These are phyloP conservation scores for Hypomecis punctinalis DNA, from an alignment of 2,888 invertebrate genomes.

Conservation along the genomic window DNA sequence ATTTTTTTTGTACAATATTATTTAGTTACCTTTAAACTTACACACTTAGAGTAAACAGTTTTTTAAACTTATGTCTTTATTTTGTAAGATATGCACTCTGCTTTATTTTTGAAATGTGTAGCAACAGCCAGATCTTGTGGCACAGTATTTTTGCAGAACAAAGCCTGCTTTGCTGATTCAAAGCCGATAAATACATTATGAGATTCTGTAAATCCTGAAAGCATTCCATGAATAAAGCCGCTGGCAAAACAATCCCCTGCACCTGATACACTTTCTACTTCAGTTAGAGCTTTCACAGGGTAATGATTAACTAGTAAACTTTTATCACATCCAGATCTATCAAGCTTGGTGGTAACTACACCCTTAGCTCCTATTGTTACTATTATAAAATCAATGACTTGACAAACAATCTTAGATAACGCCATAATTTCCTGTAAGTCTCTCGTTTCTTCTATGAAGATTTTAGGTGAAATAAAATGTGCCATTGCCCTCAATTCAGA, in stretches of 20 bases:
- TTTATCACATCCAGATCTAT: slow-evolving; percentile 20
- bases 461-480: slow-evolving; percentile 66
- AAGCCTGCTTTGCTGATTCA: slow-evolving; percentile 85
- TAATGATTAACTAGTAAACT: slow-evolving; percentile 61
- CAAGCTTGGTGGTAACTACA: slow-evolving; percentile 74
- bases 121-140: slow-evolving; percentile 60
- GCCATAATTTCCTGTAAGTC: slow-evolving; percentile 59
- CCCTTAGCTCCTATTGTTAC: slow-evolving; percentile 87
- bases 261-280: slow-evolving; percentile 91
- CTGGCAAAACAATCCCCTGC: slow-evolving; percentile 92
- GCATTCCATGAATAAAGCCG: slow-evolving; percentile 88
- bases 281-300: slow-evolving; percentile 62
- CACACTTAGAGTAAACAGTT: not conserved
- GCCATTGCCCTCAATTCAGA: slow-evolving; percentile 90
- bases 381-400: slow-evolving; percentile 83
- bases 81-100: slow-evolving; percentile 25
- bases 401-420: slow-evolving; percentile 69
- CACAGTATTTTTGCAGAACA: slow-evolving; percentile 86
- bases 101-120: slow-evolving; percentile 14
- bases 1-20: not conserved
- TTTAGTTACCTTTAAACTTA: not conserved
- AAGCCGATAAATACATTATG: slow-evolving; percentile 87
- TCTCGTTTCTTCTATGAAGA: slow-evolving; percentile 45
- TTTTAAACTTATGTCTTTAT: not conserved
- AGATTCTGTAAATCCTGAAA: slow-evolving; percentile 83